A percentile compares a stretch with the other conserved stretches of the same genome.
Evolutionary conservation across 2,113 vertebrate genomes (phyloP).

Genomic region (Cyprinodon brontotheroides): DNA sequence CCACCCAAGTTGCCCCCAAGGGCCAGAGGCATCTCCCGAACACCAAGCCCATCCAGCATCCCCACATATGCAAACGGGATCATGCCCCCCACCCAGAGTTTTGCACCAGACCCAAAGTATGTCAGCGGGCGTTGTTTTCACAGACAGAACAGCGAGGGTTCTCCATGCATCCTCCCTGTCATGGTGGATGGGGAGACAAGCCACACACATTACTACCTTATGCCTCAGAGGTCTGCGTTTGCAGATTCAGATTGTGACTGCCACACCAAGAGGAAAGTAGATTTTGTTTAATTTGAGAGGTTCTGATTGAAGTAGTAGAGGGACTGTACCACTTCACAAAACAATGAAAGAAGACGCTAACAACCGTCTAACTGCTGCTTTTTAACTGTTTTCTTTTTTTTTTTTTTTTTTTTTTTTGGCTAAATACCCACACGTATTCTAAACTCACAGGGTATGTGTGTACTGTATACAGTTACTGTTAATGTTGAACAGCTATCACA

Average conservation of each 20-base stretch:
- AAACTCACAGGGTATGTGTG: constrained; percentile 65
- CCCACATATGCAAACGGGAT: constrained; percentile 92
- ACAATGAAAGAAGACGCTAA: constrained; percentile 47
- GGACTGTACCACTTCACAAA: constrained; percentile 46
- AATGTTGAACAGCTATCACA: constrained; percentile 52
- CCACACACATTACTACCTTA: constrained; percentile 93
- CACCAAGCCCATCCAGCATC: constrained; percentile 92
- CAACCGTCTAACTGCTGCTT: constrained; percentile 70
- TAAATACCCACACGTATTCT: constrained; percentile 62
- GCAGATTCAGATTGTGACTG: constrained; percentile 78
- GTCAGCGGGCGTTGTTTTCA: constrained; percentile 89
- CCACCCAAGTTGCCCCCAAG: constrained; percentile 93
- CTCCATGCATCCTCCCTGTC: constrained; percentile 94
- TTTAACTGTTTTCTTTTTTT: constrained; percentile 21
- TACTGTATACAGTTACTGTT: constrained; percentile 78
- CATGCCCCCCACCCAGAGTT: constrained; percentile 97
- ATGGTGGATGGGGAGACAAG: constrained; percentile 94
- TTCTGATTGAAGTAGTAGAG: constrained; percentile 39
- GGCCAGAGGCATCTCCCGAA: constrained; percentile 85
- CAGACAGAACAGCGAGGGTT: constrained; percentile 92
- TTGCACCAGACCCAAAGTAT: constrained; percentile 95
- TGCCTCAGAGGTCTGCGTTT: constrained; percentile 86
- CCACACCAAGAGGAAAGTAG: constrained; percentile 61
- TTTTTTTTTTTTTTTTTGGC: constrained; percentile 21
- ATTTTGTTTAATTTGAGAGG: constrained; percentile 74